Conservation (phyloP, 2,888 invertebrate species). For the Pantelozetes paolii region DNA sequence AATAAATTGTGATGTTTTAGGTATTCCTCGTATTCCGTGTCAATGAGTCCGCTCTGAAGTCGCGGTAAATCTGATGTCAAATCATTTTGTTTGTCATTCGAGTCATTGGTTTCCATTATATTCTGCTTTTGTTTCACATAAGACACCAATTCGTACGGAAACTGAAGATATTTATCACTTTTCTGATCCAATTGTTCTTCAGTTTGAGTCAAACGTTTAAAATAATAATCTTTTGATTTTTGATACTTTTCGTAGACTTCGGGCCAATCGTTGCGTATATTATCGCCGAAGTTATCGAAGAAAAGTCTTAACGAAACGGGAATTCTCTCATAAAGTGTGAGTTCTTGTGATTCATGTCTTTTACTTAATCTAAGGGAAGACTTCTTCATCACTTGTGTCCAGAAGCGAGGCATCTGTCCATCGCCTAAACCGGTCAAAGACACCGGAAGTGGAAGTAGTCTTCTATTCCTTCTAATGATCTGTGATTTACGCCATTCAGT, state of each 20-base stretch:
- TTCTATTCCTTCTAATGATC: slow-evolving; percentile 17
- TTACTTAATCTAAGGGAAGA: neutral
- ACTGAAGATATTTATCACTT: neutral
- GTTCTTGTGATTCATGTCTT: neutral
- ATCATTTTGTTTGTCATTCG: neutral
- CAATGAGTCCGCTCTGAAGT: slow-evolving; percentile 36
- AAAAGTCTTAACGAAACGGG: slow-evolving; percentile 31
- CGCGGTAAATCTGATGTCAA: neutral
- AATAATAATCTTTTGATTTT: slow-evolving; percentile 21
- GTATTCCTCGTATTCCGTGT: slow-evolving; percentile 43
- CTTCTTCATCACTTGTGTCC: slow-evolving; percentile 39
- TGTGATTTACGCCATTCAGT: slow-evolving; percentile 41
- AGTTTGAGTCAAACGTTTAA: neutral
- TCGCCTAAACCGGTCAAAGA: slow-evolving; percentile 43
- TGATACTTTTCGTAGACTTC: slow-evolving; percentile 23
- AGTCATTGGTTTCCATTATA: neutral
- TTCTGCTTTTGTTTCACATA: slow-evolving; percentile 22
- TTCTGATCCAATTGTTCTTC: neutral
- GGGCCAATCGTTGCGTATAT: slow-evolving; percentile 6
- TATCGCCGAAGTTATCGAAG: slow-evolving; percentile 33
- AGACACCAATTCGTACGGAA: slow-evolving; percentile 11
- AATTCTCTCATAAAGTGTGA: slow-evolving; percentile 27
- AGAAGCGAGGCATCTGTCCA: slow-evolving; percentile 39
- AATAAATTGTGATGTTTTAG: slow-evolving; percentile 43
- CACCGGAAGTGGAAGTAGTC: slow-evolving; percentile 42